Evolutionary conservation across 2,888 invertebrate genomes (phyloP), one percentile per base, ranked within the genome.

Genomic region (Drosophila acutilabella): DNA sequence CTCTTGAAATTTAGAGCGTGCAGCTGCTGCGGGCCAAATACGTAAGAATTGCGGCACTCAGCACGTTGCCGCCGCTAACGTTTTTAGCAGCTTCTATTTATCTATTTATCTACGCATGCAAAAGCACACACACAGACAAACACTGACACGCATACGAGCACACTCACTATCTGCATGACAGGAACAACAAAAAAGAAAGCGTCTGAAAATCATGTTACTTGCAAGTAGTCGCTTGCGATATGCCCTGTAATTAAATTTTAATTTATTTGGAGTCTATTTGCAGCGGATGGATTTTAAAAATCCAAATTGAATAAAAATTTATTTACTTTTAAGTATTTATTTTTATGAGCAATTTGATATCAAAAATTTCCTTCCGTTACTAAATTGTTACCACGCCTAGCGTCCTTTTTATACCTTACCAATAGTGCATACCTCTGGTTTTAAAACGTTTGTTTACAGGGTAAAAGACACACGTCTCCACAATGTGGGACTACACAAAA

Each of bases 1-100:
- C 80, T 84, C 42, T 44, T 51, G 42, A 83, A 80, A 74, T 81
- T 57, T 69, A 50, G 57, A 68, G 68, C 71, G 48, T 77, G 64
- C 56, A 64, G 51, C 41, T 51, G 57, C 59, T 45, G 53, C 48
- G 56, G 45, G 64, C 48, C 10, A 51, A 51, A 40, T 42, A 58
- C 58, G 61, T 51, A 58, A 54, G 64, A 81, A 81, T 66, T 79
- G 64, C 64, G 52, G 53, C 65, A 76, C 73, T 82, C 73, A 76
- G 60, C 64, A 66, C 65, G 68, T 64, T 30, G 30, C 30, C 68
- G 51, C 45, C 44, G 40, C 40, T 41, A 7, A 20, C 44, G 41
- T 52, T 38, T 56, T 30, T 8, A 30, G 30, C 42, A 38, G 36
- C 54, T 54, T 14, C 41, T 62, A 52, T 64, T 36, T 52, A 16